These are phyloP conservation scores for Turnix velox DNA, from an alignment of 2,113 vertebrate genomes.

Conservation along the genomic window DNA sequence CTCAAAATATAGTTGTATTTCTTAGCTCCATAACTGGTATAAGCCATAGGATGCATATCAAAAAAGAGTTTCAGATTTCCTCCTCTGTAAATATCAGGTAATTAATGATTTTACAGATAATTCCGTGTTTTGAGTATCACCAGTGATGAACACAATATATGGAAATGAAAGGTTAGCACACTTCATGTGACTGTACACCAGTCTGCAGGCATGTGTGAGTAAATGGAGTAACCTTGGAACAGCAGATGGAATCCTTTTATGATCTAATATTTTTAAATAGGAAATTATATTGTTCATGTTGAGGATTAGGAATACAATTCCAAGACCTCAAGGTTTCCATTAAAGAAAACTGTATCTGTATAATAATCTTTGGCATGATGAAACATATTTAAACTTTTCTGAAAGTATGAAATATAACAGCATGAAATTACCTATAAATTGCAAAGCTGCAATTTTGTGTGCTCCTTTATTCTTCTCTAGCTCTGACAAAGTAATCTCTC, in stretches of 20 bases:
- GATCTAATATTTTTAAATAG: neutral
- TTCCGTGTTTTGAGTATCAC: neutral
- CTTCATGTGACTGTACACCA: neutral
- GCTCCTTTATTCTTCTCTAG: slow-evolving; percentile 42
- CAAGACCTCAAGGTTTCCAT: slow-evolving; percentile 14
- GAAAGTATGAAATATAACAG: slow-evolving; percentile 33
- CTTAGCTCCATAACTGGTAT: neutral
- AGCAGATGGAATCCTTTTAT: neutral
- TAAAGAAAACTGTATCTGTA: slow-evolving; percentile 21
- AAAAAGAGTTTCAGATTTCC: neutral
- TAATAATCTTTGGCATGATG: slow-evolving; percentile 25
- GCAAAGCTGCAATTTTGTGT: slow-evolving; percentile 58
- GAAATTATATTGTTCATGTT: neutral
- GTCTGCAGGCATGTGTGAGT: fast-evolving
- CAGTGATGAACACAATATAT: neutral
- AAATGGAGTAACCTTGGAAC: neutral
- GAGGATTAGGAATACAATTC: slow-evolving; percentile 6
- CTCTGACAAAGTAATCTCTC: slow-evolving; percentile 44
- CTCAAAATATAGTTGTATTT: neutral
- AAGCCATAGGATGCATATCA: neutral
- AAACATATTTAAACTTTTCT: slow-evolving; percentile 29
- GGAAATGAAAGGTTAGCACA: neutral
- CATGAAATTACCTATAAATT: slow-evolving; percentile 58
- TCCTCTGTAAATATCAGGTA: neutral
- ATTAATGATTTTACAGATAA: neutral